Percentiles rank a stretch among this genome's conserved stretches.
phyloP scores from a whole-genome alignment of 2,797 vertebrate species.

The Dicrostonyx torquatus region DNA sequence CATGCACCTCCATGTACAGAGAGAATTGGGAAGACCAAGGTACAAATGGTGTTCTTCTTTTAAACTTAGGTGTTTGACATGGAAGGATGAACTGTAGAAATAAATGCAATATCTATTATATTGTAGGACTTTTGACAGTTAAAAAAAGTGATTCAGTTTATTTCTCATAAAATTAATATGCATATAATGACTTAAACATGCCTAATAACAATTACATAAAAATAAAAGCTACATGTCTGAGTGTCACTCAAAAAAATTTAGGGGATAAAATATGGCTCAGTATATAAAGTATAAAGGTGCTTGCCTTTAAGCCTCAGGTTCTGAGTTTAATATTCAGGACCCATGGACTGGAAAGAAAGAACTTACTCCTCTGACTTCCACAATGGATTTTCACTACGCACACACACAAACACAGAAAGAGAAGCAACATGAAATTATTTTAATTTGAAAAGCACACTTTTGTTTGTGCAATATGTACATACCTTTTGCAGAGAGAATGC shows the following conservation, averaged over 20 bases:
- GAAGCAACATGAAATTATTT: not conserved
- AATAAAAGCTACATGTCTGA: not conserved
- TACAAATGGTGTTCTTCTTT: not conserved
- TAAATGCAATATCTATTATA: not conserved
- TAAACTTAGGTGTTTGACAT: not conserved
- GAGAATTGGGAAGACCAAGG: not conserved
- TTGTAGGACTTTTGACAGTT: not conserved
- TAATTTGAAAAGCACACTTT: not conserved
- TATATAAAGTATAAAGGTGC: not conserved
- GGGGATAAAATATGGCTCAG: not conserved
- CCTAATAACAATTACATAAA: not conserved
- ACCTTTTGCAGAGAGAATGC: not conserved
- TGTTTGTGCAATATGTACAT: not conserved
- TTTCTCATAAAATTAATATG: not conserved
- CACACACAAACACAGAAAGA: not conserved
- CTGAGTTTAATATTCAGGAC: not conserved
- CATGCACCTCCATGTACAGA: not conserved
- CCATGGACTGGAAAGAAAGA: not conserved
- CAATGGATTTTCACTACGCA: not conserved
- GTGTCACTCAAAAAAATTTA: not conserved
- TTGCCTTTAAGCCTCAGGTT: not conserved
- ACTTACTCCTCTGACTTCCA: not conserved
- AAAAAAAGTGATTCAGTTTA: not conserved
- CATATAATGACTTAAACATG: not conserved
- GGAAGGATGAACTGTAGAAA: not conserved